phyloP scores from a whole-genome alignment of 2,888 invertebrate genomes.

The Lasioglossum leucozonium region DNA sequence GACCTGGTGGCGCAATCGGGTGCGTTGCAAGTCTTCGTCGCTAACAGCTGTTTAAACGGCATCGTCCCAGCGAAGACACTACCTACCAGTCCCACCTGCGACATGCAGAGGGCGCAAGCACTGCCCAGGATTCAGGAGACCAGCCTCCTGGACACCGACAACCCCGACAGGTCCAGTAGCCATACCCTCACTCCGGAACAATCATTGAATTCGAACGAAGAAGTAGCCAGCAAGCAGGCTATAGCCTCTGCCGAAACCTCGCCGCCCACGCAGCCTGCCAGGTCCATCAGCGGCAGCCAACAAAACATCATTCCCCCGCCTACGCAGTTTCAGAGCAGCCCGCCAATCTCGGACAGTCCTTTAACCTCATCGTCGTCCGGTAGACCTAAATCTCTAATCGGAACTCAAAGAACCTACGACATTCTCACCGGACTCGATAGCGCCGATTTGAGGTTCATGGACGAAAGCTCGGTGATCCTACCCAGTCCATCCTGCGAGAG shows the following conservation, averaged over 20 bases:
- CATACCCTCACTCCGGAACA: constrained; percentile 83
- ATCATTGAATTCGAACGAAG: constrained; percentile 74
- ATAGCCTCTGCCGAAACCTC: constrained; percentile 71
- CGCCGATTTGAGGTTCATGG: constrained; percentile 95
- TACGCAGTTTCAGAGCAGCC: constrained; percentile 90
- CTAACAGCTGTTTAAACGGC: constrained; percentile 79
- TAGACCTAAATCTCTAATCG: constrained; percentile 74
- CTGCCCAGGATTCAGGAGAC: constrained; percentile 89
- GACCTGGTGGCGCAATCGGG: constrained; percentile 90
- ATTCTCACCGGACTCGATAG: constrained; percentile 92
- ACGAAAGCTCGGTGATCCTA: constrained; percentile 94
- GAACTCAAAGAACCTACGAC: constrained; percentile 89
- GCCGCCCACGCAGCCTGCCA: constrained; percentile 72
- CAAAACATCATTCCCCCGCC: constrained; percentile 91
- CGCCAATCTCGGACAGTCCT: constrained; percentile 88
- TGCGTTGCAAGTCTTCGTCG: constrained; percentile 83
- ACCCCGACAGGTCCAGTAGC: constrained; percentile 84
- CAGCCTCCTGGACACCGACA: constrained; percentile 88
- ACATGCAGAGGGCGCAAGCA: constrained; percentile 82
- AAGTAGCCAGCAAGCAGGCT: constrained; percentile 49
- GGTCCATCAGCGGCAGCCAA: constrained; percentile 71
- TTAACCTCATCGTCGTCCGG: constrained; percentile 79
- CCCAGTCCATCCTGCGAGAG: constrained; percentile 92
- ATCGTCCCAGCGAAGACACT: constrained; percentile 75
- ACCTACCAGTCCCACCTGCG: constrained; percentile 78